Base-by-base conservation (phyloP, 2,797 vertebrate genomes). In the Rhinella marina region DNA sequence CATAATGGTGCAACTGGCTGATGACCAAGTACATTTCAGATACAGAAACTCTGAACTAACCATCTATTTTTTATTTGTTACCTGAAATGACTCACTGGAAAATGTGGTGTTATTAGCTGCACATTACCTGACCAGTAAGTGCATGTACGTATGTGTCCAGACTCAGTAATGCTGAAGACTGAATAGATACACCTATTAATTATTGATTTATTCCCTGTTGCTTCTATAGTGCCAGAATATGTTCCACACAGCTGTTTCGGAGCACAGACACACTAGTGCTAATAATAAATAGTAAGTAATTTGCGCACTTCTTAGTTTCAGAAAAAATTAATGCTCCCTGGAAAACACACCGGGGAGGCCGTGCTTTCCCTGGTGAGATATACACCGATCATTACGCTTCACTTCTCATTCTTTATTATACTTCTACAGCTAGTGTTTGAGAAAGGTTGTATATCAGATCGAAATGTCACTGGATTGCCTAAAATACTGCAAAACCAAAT, bases 11-110 rank as follows among this genome's bases (percentile, higher is more conserved):
- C 25, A 6, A 76, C 12, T 52, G 75, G 73, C 48, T 52, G 21
- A 76, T 76, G 19, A n/a, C 73, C 73, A 76, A 76, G 73, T n/a
- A 77, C 50, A 76, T 76, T 25, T 50, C 48, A n/a, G 21, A n/a
- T 50, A 76, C 41, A 50, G 73, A n/a, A 52, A 52, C 12, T 72
- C 11, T 19, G 19, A 21, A 21, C 41, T 12, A 2, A 2, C 4
- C 9, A 25, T 23, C 21, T 16, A 77, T 77, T 77, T 77, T 13
- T 50, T 54, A 77, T 77, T 7, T 77, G n/a, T 27, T 77, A 54
- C 48, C 75, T 52, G 41, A 52, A 52, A 14, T n/a, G 73, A 77
- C 75, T 77, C 52, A 0, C 21, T 25, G 13, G 13, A 76, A 76
- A 54, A 52, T 19, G 75, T n/a, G 41, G 48, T 23, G 14, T 6